Percentiles rank a stretch among this genome's conserved stretches.
Conservation (phyloP, 92 coral and sea anemone species). For the Diadumene lineata region DNA sequence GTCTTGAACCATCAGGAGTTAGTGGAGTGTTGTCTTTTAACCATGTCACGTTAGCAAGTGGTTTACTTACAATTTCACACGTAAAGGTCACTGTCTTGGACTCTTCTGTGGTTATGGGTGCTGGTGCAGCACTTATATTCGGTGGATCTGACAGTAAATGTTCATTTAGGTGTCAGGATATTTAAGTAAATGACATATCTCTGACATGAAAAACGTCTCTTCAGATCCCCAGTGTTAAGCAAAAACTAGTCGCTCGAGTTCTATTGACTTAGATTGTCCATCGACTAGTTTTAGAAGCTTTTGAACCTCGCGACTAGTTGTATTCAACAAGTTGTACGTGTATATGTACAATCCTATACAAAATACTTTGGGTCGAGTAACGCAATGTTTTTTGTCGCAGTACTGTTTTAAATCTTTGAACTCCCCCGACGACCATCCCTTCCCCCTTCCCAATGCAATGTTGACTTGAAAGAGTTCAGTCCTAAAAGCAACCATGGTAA, state of each 20-base stretch:
- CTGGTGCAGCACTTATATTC: not conserved
- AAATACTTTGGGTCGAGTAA: not conserved
- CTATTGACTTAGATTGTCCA: not conserved
- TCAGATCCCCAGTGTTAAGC: not conserved
- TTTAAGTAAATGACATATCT: not conserved
- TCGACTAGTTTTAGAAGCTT: too few species aligned
- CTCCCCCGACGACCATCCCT: too few species aligned
- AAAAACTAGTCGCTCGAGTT: not conserved
- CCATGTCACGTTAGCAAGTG: conserved; percentile 35
- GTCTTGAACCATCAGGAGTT: not conserved
- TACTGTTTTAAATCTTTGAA: too few species aligned
- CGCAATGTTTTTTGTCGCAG: too few species aligned
- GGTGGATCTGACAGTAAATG: conserved; percentile 20
- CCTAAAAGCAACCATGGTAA: too few species aligned
- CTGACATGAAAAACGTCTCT: not conserved
- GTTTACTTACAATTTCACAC: conserved; percentile 40
- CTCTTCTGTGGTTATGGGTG: conserved; percentile 4
- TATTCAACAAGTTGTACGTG: not conserved
- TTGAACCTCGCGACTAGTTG: too few species aligned
- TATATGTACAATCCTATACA: not conserved
- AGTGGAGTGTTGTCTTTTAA: not conserved
- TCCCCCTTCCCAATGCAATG: too few species aligned
- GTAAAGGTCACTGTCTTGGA: conserved; percentile 25
- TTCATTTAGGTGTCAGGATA: not conserved
- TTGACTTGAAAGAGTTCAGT: too few species aligned